Evolutionary conservation across 2,888 invertebrate genomes (phyloP).

Genomic region (Dolichopus griseipennis): DNA sequence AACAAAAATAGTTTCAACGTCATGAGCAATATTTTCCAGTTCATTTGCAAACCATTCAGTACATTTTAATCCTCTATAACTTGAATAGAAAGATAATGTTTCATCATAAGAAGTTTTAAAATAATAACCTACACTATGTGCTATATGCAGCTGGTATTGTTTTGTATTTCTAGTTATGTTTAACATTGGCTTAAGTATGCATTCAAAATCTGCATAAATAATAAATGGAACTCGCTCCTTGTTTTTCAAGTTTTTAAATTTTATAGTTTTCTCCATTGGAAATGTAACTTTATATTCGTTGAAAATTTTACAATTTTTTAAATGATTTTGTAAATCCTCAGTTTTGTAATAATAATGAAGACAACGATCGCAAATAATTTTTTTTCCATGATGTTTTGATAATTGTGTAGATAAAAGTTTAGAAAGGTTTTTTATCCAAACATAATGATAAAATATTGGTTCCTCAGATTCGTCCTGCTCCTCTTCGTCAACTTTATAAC

Average conservation of each 20-base stretch:
- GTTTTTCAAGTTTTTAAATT: conserved; percentile 13
- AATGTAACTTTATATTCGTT: conserved; percentile 13
- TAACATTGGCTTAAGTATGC: neutral
- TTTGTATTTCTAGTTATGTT: conserved; percentile 11
- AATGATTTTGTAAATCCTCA: conserved; percentile 9
- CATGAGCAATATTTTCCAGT: conserved; percentile 10
- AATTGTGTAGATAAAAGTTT: conserved; percentile 9
- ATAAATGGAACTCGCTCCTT: conserved; percentile 12
- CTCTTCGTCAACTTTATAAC: neutral
- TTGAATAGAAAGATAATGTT: conserved; percentile 9
- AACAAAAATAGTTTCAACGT: conserved; percentile 12
- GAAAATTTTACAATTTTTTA: conserved; percentile 10
- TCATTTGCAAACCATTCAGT: conserved; percentile 12
- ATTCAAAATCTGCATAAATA: conserved; percentile 14
- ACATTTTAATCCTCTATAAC: conserved; percentile 8
- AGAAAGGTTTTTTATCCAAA: conserved; percentile 15
- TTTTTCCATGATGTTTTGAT: conserved; percentile 11
- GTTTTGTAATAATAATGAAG: conserved; percentile 11
- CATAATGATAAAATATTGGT: conserved; percentile 12
- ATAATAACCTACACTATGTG: conserved; percentile 12
- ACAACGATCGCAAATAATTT: conserved; percentile 13
- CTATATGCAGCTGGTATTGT: conserved; percentile 11
- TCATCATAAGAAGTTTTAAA: conserved; percentile 14
- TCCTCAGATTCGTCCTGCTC: neutral
- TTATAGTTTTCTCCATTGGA: conserved; percentile 10